A percentile compares a stretch with the other conserved stretches of the same genome.
Conservation (phyloP, 2,888 invertebrate genomes). For the Gerris lacustris region DNA sequence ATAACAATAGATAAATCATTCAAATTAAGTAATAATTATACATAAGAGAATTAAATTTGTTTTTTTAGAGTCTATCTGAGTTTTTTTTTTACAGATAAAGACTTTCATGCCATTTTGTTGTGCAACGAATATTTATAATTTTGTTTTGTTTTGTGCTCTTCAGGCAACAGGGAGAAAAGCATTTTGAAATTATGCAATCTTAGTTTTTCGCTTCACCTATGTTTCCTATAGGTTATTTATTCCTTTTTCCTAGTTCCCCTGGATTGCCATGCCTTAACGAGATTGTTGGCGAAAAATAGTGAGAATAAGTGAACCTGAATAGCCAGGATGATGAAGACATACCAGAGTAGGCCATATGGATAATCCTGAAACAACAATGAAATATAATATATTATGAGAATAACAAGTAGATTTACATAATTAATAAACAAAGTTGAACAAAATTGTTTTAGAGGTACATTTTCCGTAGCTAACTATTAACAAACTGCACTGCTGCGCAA, state of each 20-base stretch:
- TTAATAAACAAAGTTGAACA: constrained; percentile 7
- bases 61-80: too few relatives aligned
- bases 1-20: too few relatives aligned
- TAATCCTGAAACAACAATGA: constrained; percentile 52
- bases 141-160: background rate
- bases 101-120: too few relatives aligned
- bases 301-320: constrained; percentile 82
- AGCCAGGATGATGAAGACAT: constrained; percentile 73
- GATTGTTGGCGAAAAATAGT: constrained; percentile 67
- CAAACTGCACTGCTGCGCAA: too few relatives aligned
- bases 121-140: too few relatives aligned
- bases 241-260: constrained; percentile 59
- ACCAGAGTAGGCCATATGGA: constrained; percentile 86
- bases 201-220: too few relatives aligned
- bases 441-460: too few relatives aligned
- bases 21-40: too few relatives aligned
- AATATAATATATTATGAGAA: constrained; percentile 6
- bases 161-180: background rate
- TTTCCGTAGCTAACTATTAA: too few relatives aligned
- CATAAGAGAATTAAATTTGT: too few relatives aligned
- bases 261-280: constrained; percentile 71
- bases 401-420: constrained; percentile 6
- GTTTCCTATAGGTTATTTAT: constrained; percentile 36
- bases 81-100: too few relatives aligned
- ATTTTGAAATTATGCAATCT: background rate